phyloP scores from a whole-genome alignment of 2,797 vertebrate genomes.

The Cynodonichthys magdalenae region DNA sequence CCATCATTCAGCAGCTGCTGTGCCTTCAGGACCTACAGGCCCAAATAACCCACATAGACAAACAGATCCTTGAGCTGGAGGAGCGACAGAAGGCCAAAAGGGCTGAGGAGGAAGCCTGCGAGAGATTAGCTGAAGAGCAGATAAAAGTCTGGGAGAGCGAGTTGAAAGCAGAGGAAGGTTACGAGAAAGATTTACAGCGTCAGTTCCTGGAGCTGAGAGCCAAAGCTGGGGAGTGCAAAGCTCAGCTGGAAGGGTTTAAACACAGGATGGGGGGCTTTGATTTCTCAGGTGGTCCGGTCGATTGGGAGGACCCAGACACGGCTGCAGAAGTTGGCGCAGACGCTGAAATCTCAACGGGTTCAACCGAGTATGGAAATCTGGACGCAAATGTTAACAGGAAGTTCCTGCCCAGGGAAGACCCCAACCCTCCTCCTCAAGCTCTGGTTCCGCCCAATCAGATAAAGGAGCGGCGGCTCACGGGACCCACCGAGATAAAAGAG shows the following conservation, averaged over 20 bases:
- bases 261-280: constrained; percentile 54
- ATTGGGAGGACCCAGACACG: constrained; percentile 13
- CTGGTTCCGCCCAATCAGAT: constrained; percentile 64
- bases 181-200: constrained; percentile 75
- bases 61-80: constrained; percentile 70
- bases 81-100: constrained; percentile 37
- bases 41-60: constrained; percentile 55
- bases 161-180: constrained; percentile 75
- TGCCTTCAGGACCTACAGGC: constrained; percentile 68
- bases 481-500: constrained; percentile 76
- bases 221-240: constrained; percentile 73
- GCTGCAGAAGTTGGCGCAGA: background rate
- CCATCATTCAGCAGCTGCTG: constrained; percentile 63
- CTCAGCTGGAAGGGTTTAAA: constrained; percentile 74
- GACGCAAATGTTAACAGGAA: constrained; percentile 62
- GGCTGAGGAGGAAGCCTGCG: constrained; percentile 37
- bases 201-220: constrained; percentile 79
- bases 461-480: constrained; percentile 62
- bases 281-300: constrained; percentile 7
- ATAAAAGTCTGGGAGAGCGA: constrained; percentile 82
- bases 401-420: constrained; percentile 52
- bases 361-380: constrained; percentile 3
- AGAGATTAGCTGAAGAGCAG: constrained; percentile 59
- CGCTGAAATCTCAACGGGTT: background rate
- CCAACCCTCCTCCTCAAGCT: constrained; percentile 21